Conservation (phyloP, 2,113 vertebrate genomes). For the Anolis carolinensis region DNA sequence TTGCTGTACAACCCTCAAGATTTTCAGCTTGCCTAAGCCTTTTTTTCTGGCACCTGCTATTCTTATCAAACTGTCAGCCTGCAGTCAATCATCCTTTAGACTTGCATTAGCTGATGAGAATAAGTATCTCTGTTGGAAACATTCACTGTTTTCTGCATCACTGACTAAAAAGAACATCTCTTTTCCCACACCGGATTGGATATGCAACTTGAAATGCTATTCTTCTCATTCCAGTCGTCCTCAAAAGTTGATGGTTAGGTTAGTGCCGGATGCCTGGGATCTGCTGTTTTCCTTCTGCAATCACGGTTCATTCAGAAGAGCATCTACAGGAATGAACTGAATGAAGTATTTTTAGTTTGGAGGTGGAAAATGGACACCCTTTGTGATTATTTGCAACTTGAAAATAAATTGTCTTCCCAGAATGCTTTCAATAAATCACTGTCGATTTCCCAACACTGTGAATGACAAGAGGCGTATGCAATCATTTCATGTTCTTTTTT, state of each 20-base stretch:
- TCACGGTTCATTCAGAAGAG: neutral
- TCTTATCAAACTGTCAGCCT: constrained; percentile 22
- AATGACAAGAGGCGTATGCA: neutral
- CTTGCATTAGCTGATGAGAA: constrained; percentile 46
- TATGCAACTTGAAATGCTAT: neutral
- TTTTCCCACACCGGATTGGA: neutral
- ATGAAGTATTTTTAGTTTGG: neutral
- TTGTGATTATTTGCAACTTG: neutral
- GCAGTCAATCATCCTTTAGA: constrained; percentile 21
- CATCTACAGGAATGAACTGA: neutral
- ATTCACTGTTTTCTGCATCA: constrained; percentile 24
- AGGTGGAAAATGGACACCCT: neutral
- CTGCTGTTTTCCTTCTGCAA: neutral
- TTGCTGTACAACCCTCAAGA: neutral
- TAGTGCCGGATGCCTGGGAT: neutral
- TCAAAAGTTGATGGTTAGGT: neutral
- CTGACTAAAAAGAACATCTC: constrained; percentile 12
- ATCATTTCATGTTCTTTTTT: constrained; percentile 2
- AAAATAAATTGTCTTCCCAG: constrained; percentile 33
- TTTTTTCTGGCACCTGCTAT: constrained; percentile 11
- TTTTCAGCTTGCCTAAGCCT: neutral
- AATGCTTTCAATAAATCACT: constrained; percentile 4
- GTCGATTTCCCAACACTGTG: constrained; percentile 2
- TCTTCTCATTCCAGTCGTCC: neutral
- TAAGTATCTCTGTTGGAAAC: constrained; percentile 1